Evolutionary conservation across 1,140 invertebrate genomes (phyloP), one percentile per base, ranked within the genome.

Genomic region (Vanessa atalanta): DNA sequence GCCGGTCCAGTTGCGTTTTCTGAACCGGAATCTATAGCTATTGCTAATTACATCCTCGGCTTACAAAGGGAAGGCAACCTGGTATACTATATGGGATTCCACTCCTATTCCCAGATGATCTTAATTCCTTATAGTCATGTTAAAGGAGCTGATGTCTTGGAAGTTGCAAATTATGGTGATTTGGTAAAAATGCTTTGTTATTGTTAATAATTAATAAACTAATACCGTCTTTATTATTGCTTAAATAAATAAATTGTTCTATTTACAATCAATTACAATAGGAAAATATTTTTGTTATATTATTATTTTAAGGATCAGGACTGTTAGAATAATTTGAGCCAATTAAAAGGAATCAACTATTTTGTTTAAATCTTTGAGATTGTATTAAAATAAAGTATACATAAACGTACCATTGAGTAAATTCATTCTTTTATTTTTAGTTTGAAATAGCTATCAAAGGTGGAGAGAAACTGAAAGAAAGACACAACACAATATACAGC

Each of bases 391-490:
- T 43, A 43, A 43, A 43, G 6, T 9, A 43, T 9, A 43, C 7
- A 43, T 0, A 20, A 20, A 20, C 20, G 37, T 43, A 43, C 7
- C 37, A 43, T 31, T 31, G 26, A 31, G 47, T 48, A 48, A 48
- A 53, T 53, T 53, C 2, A 5, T 60, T 26, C 26, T 31, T 4
- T 60, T 20, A 1, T 20, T 86, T 88, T 81, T 75, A 88, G 85
- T 87, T 64, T 64, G 85, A 87, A 57, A 91, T 93, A 13, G 91
- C 89, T 9, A 78, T 91, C 16, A 90, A 85, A 47, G 93, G 88
- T 26, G 79, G 84, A 12, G 88, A 93, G 68, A 89, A 90, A 23
- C 61, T 93, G 0, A 65, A 71, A 15, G 78, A 80, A 53, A 77
- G 83, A 61, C 89, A 93, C 77, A 88, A 88, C 11, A 94, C 92